Percentiles rank a stretch among this genome's conserved stretches.
phyloP scores from a whole-genome alignment of 1,140 invertebrate genomes.

The Adelges cooleyi region DNA sequence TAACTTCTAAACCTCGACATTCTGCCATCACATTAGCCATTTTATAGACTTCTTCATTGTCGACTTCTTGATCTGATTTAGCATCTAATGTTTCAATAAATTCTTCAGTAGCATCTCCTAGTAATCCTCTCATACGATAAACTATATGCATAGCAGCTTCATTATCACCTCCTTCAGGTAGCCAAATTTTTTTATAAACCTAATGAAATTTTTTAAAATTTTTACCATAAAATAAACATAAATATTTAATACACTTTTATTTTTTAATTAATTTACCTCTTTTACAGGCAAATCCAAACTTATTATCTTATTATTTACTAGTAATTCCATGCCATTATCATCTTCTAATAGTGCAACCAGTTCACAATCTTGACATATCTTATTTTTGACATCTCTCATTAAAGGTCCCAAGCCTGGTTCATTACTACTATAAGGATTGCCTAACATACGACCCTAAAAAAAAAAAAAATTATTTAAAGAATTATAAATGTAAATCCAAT shows the following conservation, averaged over 20 bases:
- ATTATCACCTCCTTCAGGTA: constrained; percentile 35
- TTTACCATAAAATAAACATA: too few species aligned
- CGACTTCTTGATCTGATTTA: constrained; percentile 79
- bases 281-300: constrained; percentile 90
- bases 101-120: constrained; percentile 96
- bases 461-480: background rate
- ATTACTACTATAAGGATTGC: constrained; percentile 90
- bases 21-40: constrained; percentile 64
- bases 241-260: too few species aligned
- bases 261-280: constrained; percentile 52
- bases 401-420: constrained; percentile 88
- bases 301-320: constrained; percentile 99
- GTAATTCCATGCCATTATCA: constrained; percentile 95
- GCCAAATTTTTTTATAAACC: constrained; percentile 56
- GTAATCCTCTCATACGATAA: constrained; percentile 92
- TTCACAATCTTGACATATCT: constrained; percentile 95
- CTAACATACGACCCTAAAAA: constrained; percentile 80
- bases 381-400: constrained; percentile 98
- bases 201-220: constrained; percentile 21
- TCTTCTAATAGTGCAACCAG: constrained; percentile 90
- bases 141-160: constrained; percentile 88
- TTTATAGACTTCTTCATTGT: constrained; percentile 88
- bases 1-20: constrained; percentile 71
- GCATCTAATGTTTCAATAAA: constrained; percentile 84
- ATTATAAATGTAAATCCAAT: background rate